A percentile compares a stretch with the other conserved stretches of the same genome.
These are phyloP conservation scores for Chrysodeixis includens DNA, from an alignment of 2,888 invertebrate genomes.

Conservation along the genomic window DNA sequence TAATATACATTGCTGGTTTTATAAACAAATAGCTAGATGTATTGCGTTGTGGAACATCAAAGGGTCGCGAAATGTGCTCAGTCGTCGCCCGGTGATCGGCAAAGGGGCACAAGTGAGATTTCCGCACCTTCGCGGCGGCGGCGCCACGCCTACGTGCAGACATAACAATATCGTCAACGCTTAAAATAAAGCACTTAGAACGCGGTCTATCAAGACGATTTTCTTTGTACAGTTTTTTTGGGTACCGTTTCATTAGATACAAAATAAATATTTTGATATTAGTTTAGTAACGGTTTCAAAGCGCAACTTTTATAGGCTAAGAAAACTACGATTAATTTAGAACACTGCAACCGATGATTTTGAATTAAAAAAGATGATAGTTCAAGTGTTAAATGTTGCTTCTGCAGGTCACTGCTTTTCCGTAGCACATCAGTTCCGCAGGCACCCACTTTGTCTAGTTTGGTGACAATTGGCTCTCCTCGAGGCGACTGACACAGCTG, in stretches of 20 bases:
- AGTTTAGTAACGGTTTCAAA: background rate
- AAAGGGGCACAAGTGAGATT: conserved; percentile 56
- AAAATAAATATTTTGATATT: background rate
- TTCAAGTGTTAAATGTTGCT: too few species aligned
- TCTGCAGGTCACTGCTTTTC: too few species aligned
- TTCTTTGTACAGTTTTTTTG: conserved; percentile 40
- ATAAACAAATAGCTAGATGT: conserved; percentile 56
- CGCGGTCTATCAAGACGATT: conserved; percentile 71
- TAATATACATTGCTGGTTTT: conserved; percentile 62
- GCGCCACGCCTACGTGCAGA: conserved; percentile 74
- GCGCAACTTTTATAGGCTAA: too few species aligned
- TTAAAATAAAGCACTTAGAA: conserved; percentile 83
- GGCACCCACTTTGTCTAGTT: too few species aligned
- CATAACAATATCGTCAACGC: conserved; percentile 77
- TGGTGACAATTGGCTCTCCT: too few species aligned
- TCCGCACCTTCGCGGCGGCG: conserved; percentile 72
- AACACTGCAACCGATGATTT: too few species aligned
- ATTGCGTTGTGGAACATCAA: conserved; percentile 63
- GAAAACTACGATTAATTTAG: too few species aligned
- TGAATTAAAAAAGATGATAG: too few species aligned
- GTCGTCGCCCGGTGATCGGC: conserved; percentile 55
- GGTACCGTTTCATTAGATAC: conserved; percentile 20
- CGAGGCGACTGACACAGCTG: too few species aligned
- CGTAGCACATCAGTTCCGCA: too few species aligned
- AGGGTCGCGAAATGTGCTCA: conserved; percentile 63